Base-by-base conservation (phyloP, 2,113 vertebrate genomes). In the Engystomops pustulosus region DNA sequence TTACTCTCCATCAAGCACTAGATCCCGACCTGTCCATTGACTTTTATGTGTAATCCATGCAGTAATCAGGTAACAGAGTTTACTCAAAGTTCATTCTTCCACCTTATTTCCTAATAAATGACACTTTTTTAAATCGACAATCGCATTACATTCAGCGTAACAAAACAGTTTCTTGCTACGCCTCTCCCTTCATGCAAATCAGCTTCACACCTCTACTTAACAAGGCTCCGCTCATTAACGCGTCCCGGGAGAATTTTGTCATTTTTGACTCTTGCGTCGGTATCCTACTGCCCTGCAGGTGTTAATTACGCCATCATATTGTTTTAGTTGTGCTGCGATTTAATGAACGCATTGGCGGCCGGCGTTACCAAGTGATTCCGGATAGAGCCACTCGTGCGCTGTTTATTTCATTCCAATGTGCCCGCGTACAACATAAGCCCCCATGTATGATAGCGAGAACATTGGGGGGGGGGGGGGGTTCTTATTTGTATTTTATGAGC, bases 401-500 rank as follows among this genome's bases (percentile, higher is more conserved):
- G 8, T 2, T 78, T 17, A 23, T 32, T 60, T 36, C 20, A 17
- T 38, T 23, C 8, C 20, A 17, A 58, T 60, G 11, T 15, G 10
- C 32, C 23, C n/a, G 45, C 72, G 34, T 51, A 18, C 9, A 5
- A 51, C 45, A 55, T 32, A 36, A 15, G 38, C 11, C 53, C 4
- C 74, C 51, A 60, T 60, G 15, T 60, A 58, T 58, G 75, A 78
- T 60, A 60, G 32, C 25, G 15, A 0, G 75, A 38, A 78, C 53
- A 41, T 60, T 58, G 75, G 5, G 53, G 53, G 10, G 38, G 38
- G 38, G 38, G 38, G 38, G n/a, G 38, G 10, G n/a, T 58, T 58
- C 30, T 38, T 69, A 81, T 81, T 70, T 81, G 65, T 32, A 69
- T 18, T 81, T 70, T 81, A 81, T 70, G 79, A 70, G 79, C 60